Conservation (phyloP, 2,797 vertebrate species). For the Bradypus variegatus region DNA sequence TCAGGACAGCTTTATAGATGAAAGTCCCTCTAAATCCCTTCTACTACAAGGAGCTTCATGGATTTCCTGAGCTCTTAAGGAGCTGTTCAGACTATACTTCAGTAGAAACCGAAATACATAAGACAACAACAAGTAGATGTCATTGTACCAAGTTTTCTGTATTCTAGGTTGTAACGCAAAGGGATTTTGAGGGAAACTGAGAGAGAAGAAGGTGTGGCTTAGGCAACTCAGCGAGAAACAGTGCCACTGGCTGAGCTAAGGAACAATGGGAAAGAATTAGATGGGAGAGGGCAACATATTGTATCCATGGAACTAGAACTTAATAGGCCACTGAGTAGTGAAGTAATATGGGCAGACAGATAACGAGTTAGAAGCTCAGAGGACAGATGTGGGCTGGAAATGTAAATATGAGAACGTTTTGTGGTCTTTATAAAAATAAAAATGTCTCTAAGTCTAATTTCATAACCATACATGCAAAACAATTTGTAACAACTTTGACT, state of each 20-base stretch:
- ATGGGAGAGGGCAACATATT: not conserved
- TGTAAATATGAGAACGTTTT: not conserved
- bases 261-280: rapidly evolving
- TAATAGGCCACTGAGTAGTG: not conserved
- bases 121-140: not conserved
- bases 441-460: not conserved
- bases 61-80: not conserved
- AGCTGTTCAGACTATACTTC: not conserved
- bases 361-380: not conserved
- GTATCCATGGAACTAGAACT: not conserved
- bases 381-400: not conserved
- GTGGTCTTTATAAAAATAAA: not conserved
- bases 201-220: not conserved
- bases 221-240: not conserved
- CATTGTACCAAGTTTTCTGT: rapidly evolving
- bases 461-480: not conserved
- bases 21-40: not conserved
- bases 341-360: not conserved
- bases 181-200: not conserved
- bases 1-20: not conserved
- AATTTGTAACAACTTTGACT: not conserved
- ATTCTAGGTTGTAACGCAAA: not conserved
- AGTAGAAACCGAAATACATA: not conserved
- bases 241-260: not conserved
- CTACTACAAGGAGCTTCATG: not conserved